Conservation (phyloP, 2,888 invertebrate genomes). For the Melieria crassipennis region DNA sequence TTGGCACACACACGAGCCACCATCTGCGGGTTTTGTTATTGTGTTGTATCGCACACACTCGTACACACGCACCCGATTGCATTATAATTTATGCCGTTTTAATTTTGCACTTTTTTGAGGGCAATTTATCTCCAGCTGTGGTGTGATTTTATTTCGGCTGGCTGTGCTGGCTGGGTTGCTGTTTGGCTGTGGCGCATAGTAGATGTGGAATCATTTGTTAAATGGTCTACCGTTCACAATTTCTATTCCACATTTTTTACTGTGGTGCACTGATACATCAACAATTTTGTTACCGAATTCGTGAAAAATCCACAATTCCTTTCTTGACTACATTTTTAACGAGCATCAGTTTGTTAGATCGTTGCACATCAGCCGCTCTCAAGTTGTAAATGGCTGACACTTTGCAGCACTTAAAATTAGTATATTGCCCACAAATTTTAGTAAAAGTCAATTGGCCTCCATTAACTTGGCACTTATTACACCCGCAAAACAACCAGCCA, state of each 20-base stretch:
- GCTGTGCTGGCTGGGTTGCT: not conserved
- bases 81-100: slow-evolving; percentile 49
- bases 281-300: too few relatives aligned
- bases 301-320: too few relatives aligned
- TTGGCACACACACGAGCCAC: not conserved
- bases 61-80: not conserved
- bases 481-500: too few relatives aligned
- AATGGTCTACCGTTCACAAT: too few relatives aligned
- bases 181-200: not conserved
- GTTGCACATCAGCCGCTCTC: too few relatives aligned
- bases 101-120: slow-evolving; percentile 45
- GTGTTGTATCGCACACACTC: not conserved
- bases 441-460: slow-evolving; percentile 51
- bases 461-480: slow-evolving; percentile 20
- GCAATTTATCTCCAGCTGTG: slow-evolving; percentile 54
- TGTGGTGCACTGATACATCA: too few relatives aligned
- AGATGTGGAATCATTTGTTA: too few relatives aligned
- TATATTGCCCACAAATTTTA: slow-evolving; percentile 47
- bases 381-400: too few relatives aligned
- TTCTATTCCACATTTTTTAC: too few relatives aligned
- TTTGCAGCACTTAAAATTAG: slow-evolving; percentile 35
- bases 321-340: too few relatives aligned
- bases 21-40: slow-evolving; percentile 4
- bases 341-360: too few relatives aligned
- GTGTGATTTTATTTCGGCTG: slow-evolving; percentile 24